These are phyloP conservation scores for Phania funesta DNA, from an alignment of 2,888 invertebrate species.

Conservation along the genomic window DNA sequence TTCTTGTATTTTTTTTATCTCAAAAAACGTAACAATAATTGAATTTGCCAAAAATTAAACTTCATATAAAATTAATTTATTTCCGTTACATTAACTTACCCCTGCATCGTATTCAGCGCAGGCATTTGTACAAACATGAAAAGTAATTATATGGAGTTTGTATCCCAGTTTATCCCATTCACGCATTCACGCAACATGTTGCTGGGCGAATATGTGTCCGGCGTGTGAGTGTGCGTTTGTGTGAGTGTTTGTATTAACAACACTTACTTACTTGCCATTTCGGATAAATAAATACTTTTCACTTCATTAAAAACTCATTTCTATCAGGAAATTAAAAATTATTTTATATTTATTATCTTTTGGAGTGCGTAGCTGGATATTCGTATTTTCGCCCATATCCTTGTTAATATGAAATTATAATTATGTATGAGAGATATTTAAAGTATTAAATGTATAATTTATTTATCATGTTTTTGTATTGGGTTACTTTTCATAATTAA, in stretches of 20 bases:
- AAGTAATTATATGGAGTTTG: not conserved
- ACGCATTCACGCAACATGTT: conserved; percentile 49
- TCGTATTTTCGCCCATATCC: not conserved
- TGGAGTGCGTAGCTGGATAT: not conserved
- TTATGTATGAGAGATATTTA: conserved; percentile 24
- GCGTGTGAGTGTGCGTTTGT: not conserved
- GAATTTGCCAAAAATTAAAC: conserved; percentile 46
- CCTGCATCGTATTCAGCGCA: not conserved
- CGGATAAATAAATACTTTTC: conserved; percentile 47
- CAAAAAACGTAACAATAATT: conserved; percentile 15
- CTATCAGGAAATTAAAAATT: conserved; percentile 77
- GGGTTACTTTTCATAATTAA: conserved; percentile 3
- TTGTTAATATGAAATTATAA: conserved; percentile 26
- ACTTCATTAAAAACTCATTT: conserved; percentile 78
- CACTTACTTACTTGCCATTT: conserved; percentile 32
- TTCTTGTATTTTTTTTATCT: not conserved
- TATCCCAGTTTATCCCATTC: conserved; percentile 35
- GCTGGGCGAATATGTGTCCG: not conserved
- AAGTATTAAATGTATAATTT: conserved; percentile 21
- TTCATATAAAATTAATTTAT: conserved; percentile 61
- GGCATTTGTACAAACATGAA: not conserved
- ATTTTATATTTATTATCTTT: conserved; percentile 36
- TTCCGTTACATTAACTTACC: conserved; percentile 57
- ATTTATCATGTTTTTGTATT: not conserved
- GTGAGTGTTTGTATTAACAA: not conserved